phyloP scores from a whole-genome alignment of 1,140 invertebrate genomes.

The Oncopeltus fasciatus region DNA sequence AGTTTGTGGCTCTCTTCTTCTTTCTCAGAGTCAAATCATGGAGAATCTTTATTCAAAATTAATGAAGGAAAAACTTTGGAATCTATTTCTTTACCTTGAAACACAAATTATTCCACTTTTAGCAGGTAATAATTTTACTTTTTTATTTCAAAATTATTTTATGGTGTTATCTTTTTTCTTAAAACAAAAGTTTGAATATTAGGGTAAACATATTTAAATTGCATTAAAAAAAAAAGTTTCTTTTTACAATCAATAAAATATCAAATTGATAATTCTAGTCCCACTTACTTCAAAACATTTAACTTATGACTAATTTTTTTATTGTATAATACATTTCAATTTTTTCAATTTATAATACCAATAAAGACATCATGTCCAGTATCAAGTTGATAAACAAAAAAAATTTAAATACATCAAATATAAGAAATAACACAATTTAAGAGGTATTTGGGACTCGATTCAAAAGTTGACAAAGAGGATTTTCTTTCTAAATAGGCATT shows the following conservation, averaged over 20 bases:
- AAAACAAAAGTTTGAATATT: not conserved
- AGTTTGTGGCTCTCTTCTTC: not conserved
- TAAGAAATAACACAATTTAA: too few relatives aligned
- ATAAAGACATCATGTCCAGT: too few relatives aligned
- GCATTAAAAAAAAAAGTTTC: not conserved
- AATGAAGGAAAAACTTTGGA: slow-evolving; percentile 28
- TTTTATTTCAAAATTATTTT: too few relatives aligned
- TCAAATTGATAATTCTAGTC: not conserved
- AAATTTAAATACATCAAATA: too few relatives aligned
- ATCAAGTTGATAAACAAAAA: too few relatives aligned
- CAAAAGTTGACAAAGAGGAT: too few relatives aligned
- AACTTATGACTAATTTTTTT: not conserved
- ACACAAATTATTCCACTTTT: slow-evolving; percentile 36
- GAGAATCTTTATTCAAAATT: slow-evolving; percentile 6
- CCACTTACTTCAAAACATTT: not conserved
- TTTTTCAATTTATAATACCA: too few relatives aligned
- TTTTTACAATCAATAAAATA: not conserved
- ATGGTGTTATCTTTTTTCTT: too few relatives aligned
- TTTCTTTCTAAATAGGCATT: too few relatives aligned
- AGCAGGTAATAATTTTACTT: slow-evolving; percentile 28
- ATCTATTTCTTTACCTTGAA: slow-evolving; percentile 35
- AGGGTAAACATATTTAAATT: not conserved
- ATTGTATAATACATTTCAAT: too few relatives aligned
- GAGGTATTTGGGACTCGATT: too few relatives aligned
- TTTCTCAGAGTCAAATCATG: slow-evolving; percentile 7